Evolutionary conservation across 2,113 vertebrate genomes (phyloP), one percentile per base, ranked within the genome.

Genomic region (Halichoeres trimaculatus): DNA sequence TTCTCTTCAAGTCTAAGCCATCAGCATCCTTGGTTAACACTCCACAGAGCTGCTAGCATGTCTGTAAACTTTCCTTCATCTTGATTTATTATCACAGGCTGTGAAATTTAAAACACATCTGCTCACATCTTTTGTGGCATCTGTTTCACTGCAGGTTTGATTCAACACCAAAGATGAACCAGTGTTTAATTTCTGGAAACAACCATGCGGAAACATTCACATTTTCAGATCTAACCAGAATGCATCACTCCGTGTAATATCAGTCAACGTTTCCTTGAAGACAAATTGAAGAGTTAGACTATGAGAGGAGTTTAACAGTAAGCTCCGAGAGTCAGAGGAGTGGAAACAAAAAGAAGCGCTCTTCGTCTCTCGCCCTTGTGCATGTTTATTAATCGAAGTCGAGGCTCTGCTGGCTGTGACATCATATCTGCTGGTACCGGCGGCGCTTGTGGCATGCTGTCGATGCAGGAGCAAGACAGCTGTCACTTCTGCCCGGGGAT

Each of bases 401-500:
- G 68, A 74, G 72, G 41, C 23, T 65, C 58, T 56, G 55, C 52
- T 19, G 57, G 48, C 50, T 58, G 53, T 73, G 70, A 87, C 80
- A 75, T 81, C 38, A 65, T 69, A 61, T 82, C 58, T 78, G 77
- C 72, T 54, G 52, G 66, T 19, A 55, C 62, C 48, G 45, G 43
- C 11, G n/a, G 41, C 58, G 10, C 63, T 58, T 48, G 69, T 69
- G 19, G 10, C 45, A 20, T 62, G 36, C 54, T 14, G 63, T 5
- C 45, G 8, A 8, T 48, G 45, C 45, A 11, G 58, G 30, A 51
- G 34, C 34, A 55, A 80, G 82, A 80, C 85, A 87, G 83, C 86
- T 89, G 91, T 87, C 85, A 77, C 81, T 70, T 89, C 58, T 30
- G 54, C 83, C 83, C 0, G 34, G 87, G 85, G 80, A 85, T 83